Evolutionary conservation across 2,113 vertebrate genomes (phyloP).

Genomic region (Ia io): DNA sequence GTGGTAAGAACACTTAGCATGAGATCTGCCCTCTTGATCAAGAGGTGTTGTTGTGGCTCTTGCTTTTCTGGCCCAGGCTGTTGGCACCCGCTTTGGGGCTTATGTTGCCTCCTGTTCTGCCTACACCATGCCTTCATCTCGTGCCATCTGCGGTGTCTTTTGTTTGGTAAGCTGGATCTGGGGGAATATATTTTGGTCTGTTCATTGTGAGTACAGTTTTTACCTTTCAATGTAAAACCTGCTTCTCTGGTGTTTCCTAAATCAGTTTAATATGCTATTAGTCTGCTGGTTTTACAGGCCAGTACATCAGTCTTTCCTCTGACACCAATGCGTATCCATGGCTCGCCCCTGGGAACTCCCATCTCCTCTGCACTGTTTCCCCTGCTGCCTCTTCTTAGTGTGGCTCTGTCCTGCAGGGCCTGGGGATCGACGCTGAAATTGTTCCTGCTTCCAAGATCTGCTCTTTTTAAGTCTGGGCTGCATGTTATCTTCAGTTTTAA

Average conservation of each 20-base stretch:
- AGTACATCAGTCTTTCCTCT: neutral
- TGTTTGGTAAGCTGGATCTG: slow-evolving; percentile 1
- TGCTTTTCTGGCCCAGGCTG: neutral
- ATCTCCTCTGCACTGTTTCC: neutral
- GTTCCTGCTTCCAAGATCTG: neutral
- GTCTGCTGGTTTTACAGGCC: neutral
- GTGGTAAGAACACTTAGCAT: neutral
- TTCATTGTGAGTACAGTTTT: neutral
- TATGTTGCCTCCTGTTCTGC: neutral
- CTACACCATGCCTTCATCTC: neutral
- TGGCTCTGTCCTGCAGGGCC: neutral
- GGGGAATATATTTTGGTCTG: neutral
- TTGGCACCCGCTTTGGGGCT: neutral
- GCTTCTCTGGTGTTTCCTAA: neutral
- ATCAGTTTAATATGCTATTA: neutral
- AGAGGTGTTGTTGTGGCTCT: accelerated
- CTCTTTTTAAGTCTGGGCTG: neutral
- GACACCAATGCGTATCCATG: accelerated
- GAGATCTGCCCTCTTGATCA: neutral
- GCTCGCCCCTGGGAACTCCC: too few species aligned
- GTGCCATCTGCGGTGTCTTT: neutral
- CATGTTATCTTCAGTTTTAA: neutral
- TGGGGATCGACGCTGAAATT: accelerated
- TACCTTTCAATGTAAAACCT: neutral
- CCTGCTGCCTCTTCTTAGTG: neutral